These are phyloP conservation scores for Phyllostomus hastatus DNA, from an alignment of 2,113 vertebrate genomes.

Conservation along the genomic window DNA sequence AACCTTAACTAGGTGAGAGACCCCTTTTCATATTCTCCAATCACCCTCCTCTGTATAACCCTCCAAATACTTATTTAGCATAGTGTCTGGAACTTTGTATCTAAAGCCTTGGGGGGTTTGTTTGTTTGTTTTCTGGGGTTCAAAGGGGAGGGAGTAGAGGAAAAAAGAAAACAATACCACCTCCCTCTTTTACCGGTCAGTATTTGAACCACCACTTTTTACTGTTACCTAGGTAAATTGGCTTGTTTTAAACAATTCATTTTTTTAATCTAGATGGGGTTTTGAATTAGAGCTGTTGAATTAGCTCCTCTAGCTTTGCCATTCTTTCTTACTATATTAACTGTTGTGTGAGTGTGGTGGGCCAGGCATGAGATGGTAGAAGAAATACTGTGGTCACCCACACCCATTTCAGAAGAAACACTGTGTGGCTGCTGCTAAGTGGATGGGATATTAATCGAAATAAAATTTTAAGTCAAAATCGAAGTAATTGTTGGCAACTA, in stretches of 20 bases:
- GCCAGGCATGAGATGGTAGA: neutral
- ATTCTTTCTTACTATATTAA: neutral
- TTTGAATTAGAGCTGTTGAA: neutral
- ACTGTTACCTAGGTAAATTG: neutral
- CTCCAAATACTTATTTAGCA: neutral
- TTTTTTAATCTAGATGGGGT: neutral
- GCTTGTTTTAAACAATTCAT: neutral
- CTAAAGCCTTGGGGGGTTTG: neutral
- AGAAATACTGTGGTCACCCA: neutral
- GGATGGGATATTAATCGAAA: neutral
- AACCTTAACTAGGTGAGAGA: neutral
- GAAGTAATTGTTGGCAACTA: neutral
- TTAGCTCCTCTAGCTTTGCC: neutral
- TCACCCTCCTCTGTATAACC: neutral
- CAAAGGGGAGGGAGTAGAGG: neutral
- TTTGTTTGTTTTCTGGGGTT: neutral
- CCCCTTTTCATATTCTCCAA: neutral
- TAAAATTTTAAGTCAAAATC: conserved; percentile 10
- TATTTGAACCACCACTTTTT: neutral
- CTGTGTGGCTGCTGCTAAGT: neutral
- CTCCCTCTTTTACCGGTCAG: neutral
- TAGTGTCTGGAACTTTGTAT: neutral
- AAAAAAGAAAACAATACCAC: neutral
- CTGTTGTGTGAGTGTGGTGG: neutral
- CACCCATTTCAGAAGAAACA: neutral